Evolutionary conservation across 1,140 invertebrate species (phyloP).

Genomic region (Halictus rubicundus): DNA sequence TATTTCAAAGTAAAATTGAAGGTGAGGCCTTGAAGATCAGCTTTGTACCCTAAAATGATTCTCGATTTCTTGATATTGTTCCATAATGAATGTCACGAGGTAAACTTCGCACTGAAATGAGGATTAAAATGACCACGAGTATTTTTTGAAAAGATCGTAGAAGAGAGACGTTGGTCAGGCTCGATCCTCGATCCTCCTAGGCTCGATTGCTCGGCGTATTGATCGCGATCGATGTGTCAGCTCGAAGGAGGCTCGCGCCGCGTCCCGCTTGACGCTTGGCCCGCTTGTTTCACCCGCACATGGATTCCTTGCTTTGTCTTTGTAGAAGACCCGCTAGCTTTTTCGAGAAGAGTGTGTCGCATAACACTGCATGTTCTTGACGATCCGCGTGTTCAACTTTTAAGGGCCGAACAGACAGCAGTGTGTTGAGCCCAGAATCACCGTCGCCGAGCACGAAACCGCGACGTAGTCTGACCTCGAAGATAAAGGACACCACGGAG

Average conservation of each 20-base stretch:
- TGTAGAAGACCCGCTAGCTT: slow-evolving; percentile 43
- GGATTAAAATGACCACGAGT: no score
- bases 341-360: slow-evolving; percentile 14
- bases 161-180: no score
- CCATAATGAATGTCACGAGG: no score
- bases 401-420: slow-evolving; percentile 72
- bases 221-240: no score
- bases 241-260: not conserved
- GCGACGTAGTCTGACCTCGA: slow-evolving; percentile 74
- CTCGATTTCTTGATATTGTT: no score
- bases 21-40: no score
- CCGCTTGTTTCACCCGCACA: slow-evolving; percentile 10
- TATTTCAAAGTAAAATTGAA: no score
- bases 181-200: no score
- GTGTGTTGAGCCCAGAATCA: slow-evolving; percentile 84
- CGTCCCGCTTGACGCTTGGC: slow-evolving; percentile 4
- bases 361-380: slow-evolving; percentile 38
- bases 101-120: no score
- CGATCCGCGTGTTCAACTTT: slow-evolving; percentile 48
- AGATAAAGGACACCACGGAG: slow-evolving; percentile 76
- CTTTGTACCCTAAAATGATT: no score
- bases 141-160: no score
- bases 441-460: slow-evolving; percentile 79
- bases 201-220: no score
- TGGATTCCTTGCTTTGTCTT: slow-evolving; percentile 39